phyloP scores from a whole-genome alignment of 2,113 vertebrate genomes.

The Pongo pygmaeus region DNA sequence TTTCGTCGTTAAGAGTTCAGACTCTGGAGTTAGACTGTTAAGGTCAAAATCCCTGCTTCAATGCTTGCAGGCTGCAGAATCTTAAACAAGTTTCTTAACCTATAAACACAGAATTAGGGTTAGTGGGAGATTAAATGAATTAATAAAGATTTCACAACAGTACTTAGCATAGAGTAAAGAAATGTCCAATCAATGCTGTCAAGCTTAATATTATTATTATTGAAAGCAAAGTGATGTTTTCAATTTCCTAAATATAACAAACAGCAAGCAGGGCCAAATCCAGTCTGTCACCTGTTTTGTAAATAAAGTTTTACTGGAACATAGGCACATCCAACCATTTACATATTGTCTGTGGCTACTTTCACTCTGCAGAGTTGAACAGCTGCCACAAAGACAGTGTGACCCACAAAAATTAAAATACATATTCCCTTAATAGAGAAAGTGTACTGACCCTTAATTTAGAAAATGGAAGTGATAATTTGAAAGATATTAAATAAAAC shows the following conservation, averaged over 20 bases:
- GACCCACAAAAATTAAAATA: not conserved
- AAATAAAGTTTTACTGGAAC: slow-evolving; percentile 28
- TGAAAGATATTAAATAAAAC: not conserved
- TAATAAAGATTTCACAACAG: not conserved
- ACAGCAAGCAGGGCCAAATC: not conserved
- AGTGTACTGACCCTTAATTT: not conserved
- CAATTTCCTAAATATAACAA: slow-evolving; percentile 7
- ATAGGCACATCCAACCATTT: not conserved
- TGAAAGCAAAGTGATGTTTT: not conserved
- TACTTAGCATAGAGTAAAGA: not conserved
- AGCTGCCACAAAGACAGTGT: not conserved
- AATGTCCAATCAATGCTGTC: not conserved
- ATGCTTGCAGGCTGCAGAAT: not conserved
- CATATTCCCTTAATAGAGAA: not conserved
- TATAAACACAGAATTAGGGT: not conserved
- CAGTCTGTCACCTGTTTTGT: not conserved
- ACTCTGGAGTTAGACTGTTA: not conserved
- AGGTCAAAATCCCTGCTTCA: not conserved
- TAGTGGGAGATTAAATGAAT: not conserved
- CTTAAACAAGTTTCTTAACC: not conserved
- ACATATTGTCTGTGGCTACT: not conserved
- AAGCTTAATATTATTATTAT: not conserved
- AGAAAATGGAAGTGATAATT: not conserved
- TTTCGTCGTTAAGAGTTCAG: not conserved
- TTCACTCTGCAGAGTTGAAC: not conserved